Base-by-base conservation (phyloP, 1,140 invertebrate species). In the Ceratina japonica region DNA sequence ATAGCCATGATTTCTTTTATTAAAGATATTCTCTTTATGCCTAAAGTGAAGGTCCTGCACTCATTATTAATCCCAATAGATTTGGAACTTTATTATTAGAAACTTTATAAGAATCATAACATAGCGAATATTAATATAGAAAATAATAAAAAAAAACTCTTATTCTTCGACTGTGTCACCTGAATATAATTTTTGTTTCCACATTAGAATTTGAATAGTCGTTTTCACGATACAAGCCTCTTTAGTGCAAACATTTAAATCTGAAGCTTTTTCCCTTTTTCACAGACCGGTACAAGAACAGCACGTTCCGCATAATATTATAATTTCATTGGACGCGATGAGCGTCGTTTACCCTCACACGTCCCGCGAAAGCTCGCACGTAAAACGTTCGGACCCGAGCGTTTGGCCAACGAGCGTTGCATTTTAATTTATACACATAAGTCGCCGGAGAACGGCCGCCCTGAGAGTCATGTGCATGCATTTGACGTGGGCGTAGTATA, bases 361-460 rank as follows among this genome's bases (percentile, higher is more conserved):
- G 75, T 49, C 5, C 5, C 24, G 5, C 27, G 27, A 51, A 16
- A 52, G 37, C 49, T 70, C 18, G 5, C 75, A 44, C 44, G 68
- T 63, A 71, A 71, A 70, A 12, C 22, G 20, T 77, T 77, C 18
- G 10, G 7, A 77, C 68, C 68, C 69, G 2, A 77, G 58, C 69
- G 59, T 20, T 63, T 56, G 15, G 59, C 7, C 27, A 24, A 78
- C 68, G 75, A 27, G 51, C 49, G 68, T 63, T 72, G 68, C 75
- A 78, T 78, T 63, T 63, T 78, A 78, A 78, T 78, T 72, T 63
- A 18, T 63, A 56, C 18, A 71, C 66, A 51, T n/a, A 18, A 15
- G 1, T 8, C 44, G 20, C 56, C 61, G n/a, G n/a, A 70, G 52
- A 58, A 44, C 16, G 27, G 7, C 27, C 27, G 27, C 12, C 27